These are phyloP conservation scores for Alloplasta piceator DNA, from an alignment of 2,888 invertebrate species.

Conservation along the genomic window DNA sequence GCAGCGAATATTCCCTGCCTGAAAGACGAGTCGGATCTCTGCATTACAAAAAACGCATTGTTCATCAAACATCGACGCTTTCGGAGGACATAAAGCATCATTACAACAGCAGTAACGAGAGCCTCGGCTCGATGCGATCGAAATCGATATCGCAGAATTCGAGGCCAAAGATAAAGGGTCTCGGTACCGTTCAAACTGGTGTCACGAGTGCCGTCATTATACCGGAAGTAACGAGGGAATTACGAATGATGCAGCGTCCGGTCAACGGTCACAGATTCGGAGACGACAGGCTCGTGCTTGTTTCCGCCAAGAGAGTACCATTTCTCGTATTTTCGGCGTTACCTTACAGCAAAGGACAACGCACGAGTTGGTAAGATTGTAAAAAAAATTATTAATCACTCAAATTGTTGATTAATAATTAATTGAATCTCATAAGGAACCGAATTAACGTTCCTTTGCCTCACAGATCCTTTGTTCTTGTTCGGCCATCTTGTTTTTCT, in stretches of 20 bases:
- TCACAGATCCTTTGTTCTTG: constrained; percentile 1
- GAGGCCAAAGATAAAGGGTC: constrained; percentile 84
- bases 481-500: too few relatives aligned
- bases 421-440: too few relatives aligned
- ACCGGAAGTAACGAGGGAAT: constrained; percentile 82
- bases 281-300: constrained; percentile 93
- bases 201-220: constrained; percentile 76
- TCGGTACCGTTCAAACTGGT: constrained; percentile 86
- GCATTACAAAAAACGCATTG: constrained; percentile 82
- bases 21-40: constrained; percentile 84
- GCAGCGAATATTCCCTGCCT: constrained; percentile 84
- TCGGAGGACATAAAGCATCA: constrained; percentile 86
- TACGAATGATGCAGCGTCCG: constrained; percentile 84
- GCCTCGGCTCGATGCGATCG: constrained; percentile 87
- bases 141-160: constrained; percentile 85
- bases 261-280: constrained; percentile 88
- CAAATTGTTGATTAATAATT: too few relatives aligned
- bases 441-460: too few relatives aligned
- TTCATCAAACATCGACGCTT: constrained; percentile 82
- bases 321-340: constrained; percentile 94
- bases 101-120: constrained; percentile 92
- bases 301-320: constrained; percentile 91
- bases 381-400: too few relatives aligned
- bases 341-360: constrained; percentile 90
- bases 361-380: constrained; percentile 86